Base-by-base conservation (phyloP, 2,113 vertebrate species). In the Sardina pilchardus region DNA sequence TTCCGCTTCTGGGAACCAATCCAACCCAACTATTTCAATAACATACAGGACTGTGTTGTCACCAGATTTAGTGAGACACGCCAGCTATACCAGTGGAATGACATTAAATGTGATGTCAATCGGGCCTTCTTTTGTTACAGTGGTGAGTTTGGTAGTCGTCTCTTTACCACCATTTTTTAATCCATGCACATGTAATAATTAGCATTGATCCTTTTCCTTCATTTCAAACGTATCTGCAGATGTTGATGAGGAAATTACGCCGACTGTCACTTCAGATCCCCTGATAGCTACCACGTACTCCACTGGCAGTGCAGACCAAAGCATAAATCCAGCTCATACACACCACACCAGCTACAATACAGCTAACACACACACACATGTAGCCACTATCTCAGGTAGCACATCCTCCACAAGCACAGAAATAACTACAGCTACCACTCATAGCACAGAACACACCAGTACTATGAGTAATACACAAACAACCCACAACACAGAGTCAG, bases 1-100 rank as follows among this genome's bases (percentile, higher is more conserved):
- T 94, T 92, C 75, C 91, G 91, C 30, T 88, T 83, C 87, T 94
- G 92, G 92, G 88, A 71, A 36, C 39, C 47, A 0, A 0, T 0
- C 14, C 90, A 92, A 56, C 91, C 92, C 0, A 90, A 82, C n/a
- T 82, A 90, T 42, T 0, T 0, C 0, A 0, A 2, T 0, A 56
- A 17, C 21, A 43, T 19, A 53, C 88, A 91, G 59, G 2, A 88
- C 0, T 94, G 93, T 88, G 84, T 59, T 75, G 56, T 12, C 42
- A 87, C 84, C 6, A 0, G 88, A 42, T 90, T 91, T 5, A 78
- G 0, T 50, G 3, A 50, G 3, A n/a, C 17, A 3, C 48, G 3
- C 12, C 12, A 50, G 12, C 3, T 14, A 4, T 4, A 7, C 24
- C 44, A 89, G 78, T 94, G 94, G 93, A 92, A 91, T 56, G 85